phyloP scores from a whole-genome alignment of 2,888 invertebrate species.

The Rutpela maculata region DNA sequence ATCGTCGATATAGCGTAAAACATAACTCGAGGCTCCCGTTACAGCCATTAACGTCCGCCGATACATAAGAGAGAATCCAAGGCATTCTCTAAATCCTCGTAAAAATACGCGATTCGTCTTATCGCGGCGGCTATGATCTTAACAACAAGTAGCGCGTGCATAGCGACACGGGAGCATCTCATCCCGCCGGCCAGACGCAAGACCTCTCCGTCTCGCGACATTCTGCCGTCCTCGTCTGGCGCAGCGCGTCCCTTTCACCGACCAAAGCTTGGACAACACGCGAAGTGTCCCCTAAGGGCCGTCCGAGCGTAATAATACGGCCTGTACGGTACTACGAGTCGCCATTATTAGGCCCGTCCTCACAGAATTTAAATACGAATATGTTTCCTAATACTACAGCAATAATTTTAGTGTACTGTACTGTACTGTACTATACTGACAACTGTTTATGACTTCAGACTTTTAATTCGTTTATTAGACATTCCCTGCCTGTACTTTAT shows the following conservation, averaged over 20 bases:
- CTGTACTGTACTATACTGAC: too few relatives aligned
- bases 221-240: conserved; percentile 16
- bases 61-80: conserved; percentile 16
- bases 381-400: too few relatives aligned
- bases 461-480: too few relatives aligned
- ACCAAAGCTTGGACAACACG: conserved; percentile 7
- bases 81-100: conserved; percentile 27
- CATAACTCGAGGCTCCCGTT: conserved; percentile 2
- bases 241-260: not conserved
- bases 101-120: conserved; percentile 34
- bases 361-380: too few relatives aligned
- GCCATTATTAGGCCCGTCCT: not conserved
- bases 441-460: too few relatives aligned
- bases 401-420: too few relatives aligned
- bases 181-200: conserved; percentile 26
- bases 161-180: conserved; percentile 19
- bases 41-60: conserved; percentile 20
- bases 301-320: conserved; percentile 4
- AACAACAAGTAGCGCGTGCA: conserved; percentile 38
- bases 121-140: conserved; percentile 21
- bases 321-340: conserved; percentile 5
- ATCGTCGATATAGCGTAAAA: conserved; percentile 2
- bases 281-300: not conserved
- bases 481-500: too few relatives aligned
- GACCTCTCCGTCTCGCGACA: conserved; percentile 1